Evolutionary conservation across 1,140 invertebrate genomes (phyloP).

Genomic region (Zaprionus davidi): DNA sequence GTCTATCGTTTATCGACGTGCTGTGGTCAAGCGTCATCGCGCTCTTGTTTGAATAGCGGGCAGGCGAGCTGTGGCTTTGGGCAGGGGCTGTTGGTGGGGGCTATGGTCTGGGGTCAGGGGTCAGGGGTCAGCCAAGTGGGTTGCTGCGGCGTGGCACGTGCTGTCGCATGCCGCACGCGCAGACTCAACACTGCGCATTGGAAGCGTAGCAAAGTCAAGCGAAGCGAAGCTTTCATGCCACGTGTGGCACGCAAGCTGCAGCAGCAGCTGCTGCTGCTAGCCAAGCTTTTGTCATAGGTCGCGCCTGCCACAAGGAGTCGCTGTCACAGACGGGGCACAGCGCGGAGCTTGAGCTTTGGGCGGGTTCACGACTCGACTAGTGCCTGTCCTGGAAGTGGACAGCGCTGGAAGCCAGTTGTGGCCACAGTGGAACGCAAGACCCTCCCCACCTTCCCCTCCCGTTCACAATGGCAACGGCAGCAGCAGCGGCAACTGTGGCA

Average conservation of each 20-base stretch:
- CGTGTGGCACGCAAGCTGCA: conserved; percentile 47
- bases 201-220: conserved; percentile 30
- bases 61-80: conserved; percentile 19
- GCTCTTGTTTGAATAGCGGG: conserved; percentile 65
- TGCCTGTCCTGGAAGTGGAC: not conserved
- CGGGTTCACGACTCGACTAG: conserved; percentile 29
- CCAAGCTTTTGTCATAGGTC: conserved; percentile 75
- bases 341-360: conserved; percentile 15
- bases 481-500: conserved; percentile 35
- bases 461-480: not conserved
- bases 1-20: conserved; percentile 10
- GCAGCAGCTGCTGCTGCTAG: not conserved
- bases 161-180: conserved; percentile 62
- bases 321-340: too few species aligned
- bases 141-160: conserved; percentile 69
- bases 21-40: conserved; percentile 67
- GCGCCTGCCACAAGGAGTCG: conserved; percentile 33
- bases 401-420: conserved; percentile 4
- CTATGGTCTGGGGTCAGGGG: not conserved
- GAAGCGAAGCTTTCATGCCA: conserved; percentile 1
- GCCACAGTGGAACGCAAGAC: conserved; percentile 46
- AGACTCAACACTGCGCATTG: conserved; percentile 73
- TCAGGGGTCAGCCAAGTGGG: not conserved
- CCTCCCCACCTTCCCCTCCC: not conserved
- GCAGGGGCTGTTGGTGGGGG: not conserved